A percentile compares a stretch with the other conserved stretches of the same genome.
Conservation (phyloP, 2,888 invertebrate genomes). For the Steinernema carpocapsae region DNA sequence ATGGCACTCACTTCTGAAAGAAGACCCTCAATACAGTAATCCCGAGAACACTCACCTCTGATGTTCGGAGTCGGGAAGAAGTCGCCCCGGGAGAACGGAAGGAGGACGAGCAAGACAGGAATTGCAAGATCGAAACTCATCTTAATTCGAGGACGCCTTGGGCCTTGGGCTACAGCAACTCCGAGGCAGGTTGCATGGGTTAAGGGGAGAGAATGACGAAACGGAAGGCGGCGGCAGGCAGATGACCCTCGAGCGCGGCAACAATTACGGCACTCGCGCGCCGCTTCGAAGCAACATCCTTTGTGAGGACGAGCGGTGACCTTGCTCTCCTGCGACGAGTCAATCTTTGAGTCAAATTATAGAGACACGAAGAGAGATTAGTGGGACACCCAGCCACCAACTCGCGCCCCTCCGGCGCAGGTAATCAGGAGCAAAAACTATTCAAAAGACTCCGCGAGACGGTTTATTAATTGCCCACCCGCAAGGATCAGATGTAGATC, state of each 20-base stretch:
- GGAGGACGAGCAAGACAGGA: not conserved
- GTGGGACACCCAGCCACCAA: not conserved
- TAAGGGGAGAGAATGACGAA: not conserved
- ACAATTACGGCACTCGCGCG: conserved; percentile 29
- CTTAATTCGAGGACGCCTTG: too few relatives aligned
- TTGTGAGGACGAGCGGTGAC: conserved; percentile 6
- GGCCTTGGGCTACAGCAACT: not conserved
- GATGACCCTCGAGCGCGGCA: conserved; percentile 27
- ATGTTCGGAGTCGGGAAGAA: not conserved
- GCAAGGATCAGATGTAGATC: conserved; percentile 83
- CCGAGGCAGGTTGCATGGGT: not conserved
- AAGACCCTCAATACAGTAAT: conserved; percentile 11
- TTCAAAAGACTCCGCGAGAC: not conserved
- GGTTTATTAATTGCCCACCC: not conserved
- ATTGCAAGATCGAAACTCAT: not conserved
- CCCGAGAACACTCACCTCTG: not conserved
- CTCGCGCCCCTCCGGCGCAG: not conserved
- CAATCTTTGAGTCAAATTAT: conserved; percentile 16
- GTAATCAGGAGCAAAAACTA: conserved; percentile 12
- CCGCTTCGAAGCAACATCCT: conserved; percentile 26
- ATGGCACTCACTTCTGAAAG: conserved; percentile 64
- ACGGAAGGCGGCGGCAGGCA: conserved; percentile 9
- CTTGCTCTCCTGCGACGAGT: conserved; percentile 7
- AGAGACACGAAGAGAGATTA: conserved; percentile 16
- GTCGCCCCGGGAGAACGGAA: not conserved